A percentile compares a stretch with the other conserved stretches of the same genome.
phyloP scores from a whole-genome alignment of 2,888 invertebrate species.

The Mactromeris polynyma region DNA sequence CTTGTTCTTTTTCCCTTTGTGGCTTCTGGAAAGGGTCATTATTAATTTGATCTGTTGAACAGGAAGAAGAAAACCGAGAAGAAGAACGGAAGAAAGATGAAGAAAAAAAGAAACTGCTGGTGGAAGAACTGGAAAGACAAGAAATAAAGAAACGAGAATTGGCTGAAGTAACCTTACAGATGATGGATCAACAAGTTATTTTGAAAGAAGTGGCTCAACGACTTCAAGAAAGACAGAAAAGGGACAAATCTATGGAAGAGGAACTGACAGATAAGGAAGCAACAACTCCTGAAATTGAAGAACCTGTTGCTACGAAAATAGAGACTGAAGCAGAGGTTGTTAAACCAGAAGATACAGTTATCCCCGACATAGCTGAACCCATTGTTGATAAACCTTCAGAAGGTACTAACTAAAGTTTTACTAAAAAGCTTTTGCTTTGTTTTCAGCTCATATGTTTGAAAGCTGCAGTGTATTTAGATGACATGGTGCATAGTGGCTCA shows the following conservation, averaged over 20 bases:
- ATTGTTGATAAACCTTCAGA: constrained; percentile 37
- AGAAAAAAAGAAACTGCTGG: neutral
- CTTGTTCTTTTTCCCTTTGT: too few relatives aligned
- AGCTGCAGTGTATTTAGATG: too few relatives aligned
- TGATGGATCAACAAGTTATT: constrained; percentile 26
- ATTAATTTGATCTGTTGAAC: neutral
- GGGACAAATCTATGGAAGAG: neutral
- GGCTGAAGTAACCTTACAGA: constrained; percentile 28
- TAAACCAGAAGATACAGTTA: constrained; percentile 10
- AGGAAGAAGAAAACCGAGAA: constrained; percentile 31
- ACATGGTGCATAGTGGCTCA: too few relatives aligned
- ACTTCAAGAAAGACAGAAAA: neutral
- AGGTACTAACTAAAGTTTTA: constrained; percentile 31
- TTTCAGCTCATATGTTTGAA: neutral
- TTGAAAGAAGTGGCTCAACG: neutral
- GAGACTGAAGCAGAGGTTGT: constrained; percentile 12
- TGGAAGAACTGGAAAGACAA: neutral
- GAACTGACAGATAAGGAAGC: neutral
- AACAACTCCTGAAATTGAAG: neutral
- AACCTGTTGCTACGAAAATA: neutral
- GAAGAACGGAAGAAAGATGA: constrained; percentile 10
- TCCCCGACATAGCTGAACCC: constrained; percentile 53
- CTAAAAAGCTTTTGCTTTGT: neutral
- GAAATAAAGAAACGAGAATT: constrained; percentile 29
- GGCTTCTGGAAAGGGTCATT: too few relatives aligned